phyloP scores from a whole-genome alignment of 1,140 invertebrate species.

The Calycopis cecrops region DNA sequence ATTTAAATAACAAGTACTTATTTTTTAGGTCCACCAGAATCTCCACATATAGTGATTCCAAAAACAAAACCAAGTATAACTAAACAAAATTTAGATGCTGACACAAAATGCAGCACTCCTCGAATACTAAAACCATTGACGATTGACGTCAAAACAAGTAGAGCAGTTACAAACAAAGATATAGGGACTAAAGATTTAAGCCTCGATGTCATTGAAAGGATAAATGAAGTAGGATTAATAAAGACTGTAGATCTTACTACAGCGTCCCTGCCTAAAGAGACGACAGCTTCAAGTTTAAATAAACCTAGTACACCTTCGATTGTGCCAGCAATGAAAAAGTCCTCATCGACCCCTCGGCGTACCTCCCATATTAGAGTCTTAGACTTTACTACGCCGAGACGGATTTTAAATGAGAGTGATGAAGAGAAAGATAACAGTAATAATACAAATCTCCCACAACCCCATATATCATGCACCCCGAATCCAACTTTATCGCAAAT shows the following conservation, averaged over 20 bases:
- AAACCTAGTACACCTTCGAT: conserved; percentile 49
- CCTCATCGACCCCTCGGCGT: conserved; percentile 60
- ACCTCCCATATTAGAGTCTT: conserved; percentile 58
- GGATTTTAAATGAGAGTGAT: conserved; percentile 52
- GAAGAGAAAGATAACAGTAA: conserved; percentile 37
- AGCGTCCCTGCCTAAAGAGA: conserved; percentile 54
- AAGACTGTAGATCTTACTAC: conserved; percentile 48
- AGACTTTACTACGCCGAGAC: conserved; percentile 60
- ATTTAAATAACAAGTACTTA: too few relatives aligned
- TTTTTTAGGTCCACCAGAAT: background rate
- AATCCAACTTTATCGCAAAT: background rate
- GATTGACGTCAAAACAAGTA: background rate
- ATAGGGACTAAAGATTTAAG: background rate
- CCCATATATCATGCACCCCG: background rate
- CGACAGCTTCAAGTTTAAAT: conserved; percentile 22
- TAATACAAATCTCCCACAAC: conserved; percentile 5
- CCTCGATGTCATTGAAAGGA: background rate
- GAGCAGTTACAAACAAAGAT: background rate
- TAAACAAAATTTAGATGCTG: background rate
- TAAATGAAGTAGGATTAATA: conserved; percentile 29
- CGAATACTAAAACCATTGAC: background rate
- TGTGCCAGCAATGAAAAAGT: conserved; percentile 46
- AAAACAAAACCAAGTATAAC: background rate
- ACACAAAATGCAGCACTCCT: background rate
- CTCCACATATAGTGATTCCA: background rate